Evolutionary conservation across 2,113 vertebrate species (phyloP).

Genomic region (Rhagologus leucostigma): DNA sequence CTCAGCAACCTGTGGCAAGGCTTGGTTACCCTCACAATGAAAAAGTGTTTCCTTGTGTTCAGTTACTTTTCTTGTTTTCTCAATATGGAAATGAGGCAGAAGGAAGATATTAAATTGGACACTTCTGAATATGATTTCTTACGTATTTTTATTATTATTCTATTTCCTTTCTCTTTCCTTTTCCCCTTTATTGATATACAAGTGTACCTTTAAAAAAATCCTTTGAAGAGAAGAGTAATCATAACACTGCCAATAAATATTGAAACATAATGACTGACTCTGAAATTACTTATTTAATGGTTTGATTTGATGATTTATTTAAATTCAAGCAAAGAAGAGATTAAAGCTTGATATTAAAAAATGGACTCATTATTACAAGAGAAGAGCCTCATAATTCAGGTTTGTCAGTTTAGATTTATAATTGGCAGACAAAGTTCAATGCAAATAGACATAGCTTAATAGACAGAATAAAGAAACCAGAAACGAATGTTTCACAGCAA

Average conservation of each 20-base stretch:
- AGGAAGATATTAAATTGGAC: neutral
- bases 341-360: conserved; percentile 32
- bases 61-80: neutral
- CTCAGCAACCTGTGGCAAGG: neutral
- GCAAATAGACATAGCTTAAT: conserved; percentile 4
- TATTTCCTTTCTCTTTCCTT: neutral
- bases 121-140: neutral
- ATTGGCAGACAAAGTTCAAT: conserved; percentile 35
- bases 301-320: conserved; percentile 23
- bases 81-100: neutral
- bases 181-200: neutral
- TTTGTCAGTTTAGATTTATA: conserved; percentile 42
- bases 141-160: neutral
- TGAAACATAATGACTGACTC: neutral
- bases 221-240: neutral
- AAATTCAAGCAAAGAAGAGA: conserved; percentile 17
- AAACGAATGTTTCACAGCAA: neutral
- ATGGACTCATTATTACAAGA: neutral
- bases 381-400: neutral
- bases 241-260: neutral
- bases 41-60: neutral
- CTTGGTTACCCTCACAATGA: neutral
- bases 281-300: neutral
- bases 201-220: neutral
- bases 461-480: neutral